Percentiles rank a stretch among this genome's conserved stretches.
These are phyloP conservation scores for Stenichneumon culpator DNA, from an alignment of 2,888 invertebrate genomes.

Conservation along the genomic window DNA sequence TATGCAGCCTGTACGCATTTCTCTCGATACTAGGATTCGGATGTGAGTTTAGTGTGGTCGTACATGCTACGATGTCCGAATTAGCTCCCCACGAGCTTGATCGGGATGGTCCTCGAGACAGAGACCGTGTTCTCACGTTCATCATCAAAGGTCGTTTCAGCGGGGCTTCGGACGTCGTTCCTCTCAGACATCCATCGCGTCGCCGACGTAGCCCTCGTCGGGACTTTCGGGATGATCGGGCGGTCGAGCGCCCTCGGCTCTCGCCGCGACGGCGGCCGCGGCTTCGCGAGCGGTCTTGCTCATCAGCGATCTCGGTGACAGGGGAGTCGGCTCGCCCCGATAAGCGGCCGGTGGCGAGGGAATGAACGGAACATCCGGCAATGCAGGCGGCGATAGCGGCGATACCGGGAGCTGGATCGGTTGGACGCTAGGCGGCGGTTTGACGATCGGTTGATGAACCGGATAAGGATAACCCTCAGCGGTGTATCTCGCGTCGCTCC, in stretches of 20 bases:
- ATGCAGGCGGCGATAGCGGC: slow-evolving; percentile 74
- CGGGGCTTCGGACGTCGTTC: slow-evolving; percentile 49
- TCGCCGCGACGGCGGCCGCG: slow-evolving; percentile 86
- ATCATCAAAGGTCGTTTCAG: slow-evolving; percentile 14
- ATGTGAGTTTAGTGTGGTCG: slow-evolving; percentile 11
- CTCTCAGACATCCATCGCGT: slow-evolving; percentile 85
- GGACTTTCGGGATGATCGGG: slow-evolving; percentile 90
- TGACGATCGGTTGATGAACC: slow-evolving; percentile 83
- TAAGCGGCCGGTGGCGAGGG: slow-evolving; percentile 91
- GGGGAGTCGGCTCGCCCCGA: slow-evolving; percentile 87
- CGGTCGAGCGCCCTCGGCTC: slow-evolving; percentile 87
- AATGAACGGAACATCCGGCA: slow-evolving; percentile 86
- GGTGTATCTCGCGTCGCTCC: slow-evolving; percentile 88
- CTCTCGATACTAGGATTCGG: not conserved
- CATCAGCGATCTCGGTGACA: slow-evolving; percentile 75
- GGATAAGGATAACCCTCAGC: slow-evolving; percentile 92
- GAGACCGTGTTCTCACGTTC: not conserved
- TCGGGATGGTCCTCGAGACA: not conserved
- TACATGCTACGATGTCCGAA: slow-evolving; percentile 29
- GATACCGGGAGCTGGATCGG: slow-evolving; percentile 78
- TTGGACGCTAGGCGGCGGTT: slow-evolving; percentile 81
- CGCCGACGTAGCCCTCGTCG: slow-evolving; percentile 95
- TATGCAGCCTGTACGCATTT: not conserved
- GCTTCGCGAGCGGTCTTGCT: slow-evolving; percentile 85
- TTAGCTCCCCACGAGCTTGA: not conserved